Conservation (phyloP, 2,888 invertebrate species). For the Cistogaster globosa region DNA sequence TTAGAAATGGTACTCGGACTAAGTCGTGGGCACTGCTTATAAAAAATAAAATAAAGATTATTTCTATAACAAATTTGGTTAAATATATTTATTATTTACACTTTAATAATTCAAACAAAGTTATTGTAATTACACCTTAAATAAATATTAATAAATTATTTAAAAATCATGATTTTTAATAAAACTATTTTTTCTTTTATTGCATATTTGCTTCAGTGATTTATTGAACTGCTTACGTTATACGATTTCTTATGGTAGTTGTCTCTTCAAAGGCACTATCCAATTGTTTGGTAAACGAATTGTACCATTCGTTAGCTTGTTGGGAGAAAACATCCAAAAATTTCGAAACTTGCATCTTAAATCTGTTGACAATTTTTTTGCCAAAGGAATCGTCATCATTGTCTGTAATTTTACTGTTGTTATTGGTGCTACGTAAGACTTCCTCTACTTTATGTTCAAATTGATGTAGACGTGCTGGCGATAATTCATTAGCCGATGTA, state of each 20-base stretch:
- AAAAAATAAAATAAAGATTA: no score
- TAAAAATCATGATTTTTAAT: not conserved
- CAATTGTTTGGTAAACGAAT: conserved; percentile 75
- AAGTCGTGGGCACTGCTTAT: no score
- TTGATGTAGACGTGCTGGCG: conserved; percentile 24
- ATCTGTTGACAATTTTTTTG: conserved; percentile 74
- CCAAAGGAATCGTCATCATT: conserved; percentile 57
- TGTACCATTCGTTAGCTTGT: conserved; percentile 80
- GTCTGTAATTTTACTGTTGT: not conserved
- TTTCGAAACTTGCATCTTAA: conserved; percentile 77
- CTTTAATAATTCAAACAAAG: no score
- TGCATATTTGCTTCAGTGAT: not conserved
- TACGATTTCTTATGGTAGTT: conserved; percentile 16
- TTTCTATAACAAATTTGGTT: no score
- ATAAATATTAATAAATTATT: no score
- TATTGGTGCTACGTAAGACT: conserved; percentile 39
- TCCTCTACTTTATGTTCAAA: conserved; percentile 62
- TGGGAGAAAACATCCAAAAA: conserved; percentile 78
- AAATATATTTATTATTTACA: no score
- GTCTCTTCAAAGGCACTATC: conserved; percentile 24
- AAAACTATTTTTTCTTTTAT: not conserved
- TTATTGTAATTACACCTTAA: no score
- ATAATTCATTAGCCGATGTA: conserved; percentile 52
- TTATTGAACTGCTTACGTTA: not conserved
- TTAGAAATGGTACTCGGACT: no score